A percentile compares a stretch with the other conserved stretches of the same genome.
Conservation (phyloP, 2,797 vertebrate genomes). For the Glyptemys insculpta region DNA sequence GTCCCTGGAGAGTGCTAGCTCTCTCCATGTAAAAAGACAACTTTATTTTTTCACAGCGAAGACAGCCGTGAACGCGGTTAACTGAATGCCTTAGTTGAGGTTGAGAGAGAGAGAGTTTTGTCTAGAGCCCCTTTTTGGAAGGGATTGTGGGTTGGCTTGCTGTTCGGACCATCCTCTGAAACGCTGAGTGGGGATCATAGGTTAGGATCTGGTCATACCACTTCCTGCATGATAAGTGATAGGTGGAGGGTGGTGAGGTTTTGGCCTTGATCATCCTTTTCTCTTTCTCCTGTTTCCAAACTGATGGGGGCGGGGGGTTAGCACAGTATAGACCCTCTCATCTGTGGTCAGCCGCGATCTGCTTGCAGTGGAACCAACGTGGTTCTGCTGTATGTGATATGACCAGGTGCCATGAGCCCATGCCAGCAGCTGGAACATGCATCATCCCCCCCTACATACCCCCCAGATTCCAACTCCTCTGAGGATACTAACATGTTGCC, state of each 20-base stretch:
- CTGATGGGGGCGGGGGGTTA: background rate
- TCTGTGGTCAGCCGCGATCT: background rate
- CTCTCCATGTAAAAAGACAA: background rate
- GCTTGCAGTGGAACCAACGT: background rate
- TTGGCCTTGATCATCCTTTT: background rate
- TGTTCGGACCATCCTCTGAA: background rate
- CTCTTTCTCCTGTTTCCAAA: background rate
- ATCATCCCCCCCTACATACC: background rate
- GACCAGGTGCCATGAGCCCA: background rate
- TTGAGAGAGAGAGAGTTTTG: background rate
- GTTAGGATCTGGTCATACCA: background rate
- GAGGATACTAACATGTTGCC: too few relatives aligned
- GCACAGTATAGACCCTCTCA: background rate
- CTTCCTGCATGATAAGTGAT: background rate
- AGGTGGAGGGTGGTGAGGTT: background rate
- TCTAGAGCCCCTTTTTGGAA: too few relatives aligned
- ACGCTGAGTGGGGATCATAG: background rate
- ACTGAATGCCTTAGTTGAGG: background rate
- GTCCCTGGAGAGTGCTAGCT: background rate
- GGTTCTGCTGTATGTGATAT: background rate
- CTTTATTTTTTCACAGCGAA: background rate
- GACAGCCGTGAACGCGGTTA: fast-evolving
- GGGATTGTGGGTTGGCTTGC: background rate
- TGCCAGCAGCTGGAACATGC: background rate
- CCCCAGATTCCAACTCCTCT: too few relatives aligned